phyloP scores from a whole-genome alignment of 2,888 invertebrate species.

The Entomobrya proxima region DNA sequence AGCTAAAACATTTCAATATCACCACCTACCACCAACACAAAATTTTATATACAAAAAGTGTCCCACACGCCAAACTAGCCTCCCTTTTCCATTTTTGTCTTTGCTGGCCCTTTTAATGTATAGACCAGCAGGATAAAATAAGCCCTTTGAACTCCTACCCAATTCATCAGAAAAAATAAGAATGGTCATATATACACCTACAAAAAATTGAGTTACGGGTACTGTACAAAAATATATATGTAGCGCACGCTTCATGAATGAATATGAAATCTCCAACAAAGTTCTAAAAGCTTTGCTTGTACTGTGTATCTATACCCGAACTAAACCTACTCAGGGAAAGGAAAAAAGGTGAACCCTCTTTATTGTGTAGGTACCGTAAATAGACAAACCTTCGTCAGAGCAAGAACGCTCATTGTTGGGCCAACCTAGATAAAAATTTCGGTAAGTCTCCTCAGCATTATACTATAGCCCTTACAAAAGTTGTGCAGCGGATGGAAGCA shows the following conservation, averaged over 20 bases:
- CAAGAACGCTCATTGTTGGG: neutral
- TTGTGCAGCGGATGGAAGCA: neutral
- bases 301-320: neutral
- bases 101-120: neutral
- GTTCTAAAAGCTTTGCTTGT: neutral
- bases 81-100: conserved; percentile 57
- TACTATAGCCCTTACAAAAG: too few relatives aligned
- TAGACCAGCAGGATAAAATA: neutral
- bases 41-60: conserved; percentile 19
- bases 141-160: neutral
- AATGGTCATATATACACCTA: neutral
- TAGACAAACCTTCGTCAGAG: conserved; percentile 6
- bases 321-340: neutral
- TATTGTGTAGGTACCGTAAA: too few relatives aligned
- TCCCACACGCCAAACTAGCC: conserved; percentile 53
- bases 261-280: neutral
- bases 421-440: conserved; percentile 39
- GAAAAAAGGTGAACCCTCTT: neutral
- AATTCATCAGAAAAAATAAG: too few relatives aligned
- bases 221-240: neutral
- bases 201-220: neutral
- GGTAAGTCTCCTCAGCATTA: neutral
- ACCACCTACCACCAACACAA: conserved; percentile 17
- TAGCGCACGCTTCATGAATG: neutral
- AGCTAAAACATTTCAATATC: neutral